phyloP scores from a whole-genome alignment of 1,140 invertebrate species.

The Oryctes rhinoceros region DNA sequence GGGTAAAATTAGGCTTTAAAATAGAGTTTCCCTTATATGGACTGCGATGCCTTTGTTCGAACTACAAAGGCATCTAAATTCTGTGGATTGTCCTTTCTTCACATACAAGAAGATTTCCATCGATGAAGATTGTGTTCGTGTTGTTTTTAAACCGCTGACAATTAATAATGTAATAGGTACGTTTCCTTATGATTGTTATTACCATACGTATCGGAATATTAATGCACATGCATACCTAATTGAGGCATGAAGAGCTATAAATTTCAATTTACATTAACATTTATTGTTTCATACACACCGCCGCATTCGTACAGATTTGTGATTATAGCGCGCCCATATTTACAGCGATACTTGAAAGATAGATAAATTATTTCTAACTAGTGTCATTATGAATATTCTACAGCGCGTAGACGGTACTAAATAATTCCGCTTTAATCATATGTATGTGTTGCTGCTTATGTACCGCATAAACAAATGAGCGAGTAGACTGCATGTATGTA shows the following conservation, averaged over 20 bases:
- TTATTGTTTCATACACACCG: neutral
- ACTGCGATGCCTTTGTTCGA: too few relatives aligned
- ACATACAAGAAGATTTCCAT: too few relatives aligned
- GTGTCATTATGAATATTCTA: neutral
- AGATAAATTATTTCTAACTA: constrained; percentile 16
- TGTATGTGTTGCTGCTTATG: neutral
- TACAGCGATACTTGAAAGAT: constrained; percentile 7
- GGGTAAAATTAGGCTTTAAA: too few relatives aligned
- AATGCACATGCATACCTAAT: neutral
- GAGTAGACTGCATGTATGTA: neutral
- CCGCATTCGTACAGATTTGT: neutral
- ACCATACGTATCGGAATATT: neutral
- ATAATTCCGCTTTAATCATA: constrained; percentile 2
- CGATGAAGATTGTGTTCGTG: too few relatives aligned
- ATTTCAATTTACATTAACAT: constrained; percentile 4
- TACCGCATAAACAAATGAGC: neutral
- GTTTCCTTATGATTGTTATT: too few relatives aligned
- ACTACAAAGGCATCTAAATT: too few relatives aligned
- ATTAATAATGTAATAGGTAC: too few relatives aligned
- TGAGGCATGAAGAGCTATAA: neutral
- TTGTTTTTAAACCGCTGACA: too few relatives aligned
- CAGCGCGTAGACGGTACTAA: neutral
- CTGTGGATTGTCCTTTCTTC: too few relatives aligned
- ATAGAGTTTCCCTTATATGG: too few relatives aligned
- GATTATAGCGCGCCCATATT: neutral